phyloP scores from a whole-genome alignment of 2,888 invertebrate species.

The Erpobdella octoculata region DNA sequence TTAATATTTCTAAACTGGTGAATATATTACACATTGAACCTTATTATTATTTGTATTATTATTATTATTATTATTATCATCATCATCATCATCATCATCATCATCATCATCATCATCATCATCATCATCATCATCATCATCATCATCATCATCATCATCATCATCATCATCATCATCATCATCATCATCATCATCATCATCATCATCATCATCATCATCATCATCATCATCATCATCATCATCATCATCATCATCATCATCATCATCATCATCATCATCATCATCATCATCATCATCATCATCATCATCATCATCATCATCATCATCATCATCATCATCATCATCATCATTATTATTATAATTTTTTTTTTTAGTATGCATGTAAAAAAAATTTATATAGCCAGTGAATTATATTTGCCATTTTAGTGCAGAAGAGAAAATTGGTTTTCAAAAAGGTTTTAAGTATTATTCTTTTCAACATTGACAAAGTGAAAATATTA shows the following conservation, averaged over 20 bases:
- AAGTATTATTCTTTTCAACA: too few relatives aligned
- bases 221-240: slow-evolving; percentile 15
- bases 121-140: slow-evolving; percentile 10
- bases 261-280: slow-evolving; percentile 18
- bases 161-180: slow-evolving; percentile 40
- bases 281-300: slow-evolving; percentile 12
- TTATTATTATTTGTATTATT: too few relatives aligned
- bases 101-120: slow-evolving; percentile 15
- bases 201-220: slow-evolving; percentile 17
- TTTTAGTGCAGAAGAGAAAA: too few relatives aligned
- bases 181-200: slow-evolving; percentile 56
- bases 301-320: slow-evolving; percentile 11
- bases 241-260: slow-evolving; percentile 12
- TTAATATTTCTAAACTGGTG: too few relatives aligned
- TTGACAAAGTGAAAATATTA: too few relatives aligned
- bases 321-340: slow-evolving; percentile 16
- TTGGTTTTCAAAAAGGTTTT: too few relatives aligned
- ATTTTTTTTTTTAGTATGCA: background rate
- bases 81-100: slow-evolving; percentile 13
- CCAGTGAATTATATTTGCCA: background rate
- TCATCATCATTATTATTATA: background rate
- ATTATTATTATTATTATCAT: slow-evolving; percentile 24
- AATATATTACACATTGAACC: too few relatives aligned
- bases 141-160: slow-evolving; percentile 15
- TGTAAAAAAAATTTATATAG: too few relatives aligned